Evolutionary conservation across 2,113 vertebrate genomes (phyloP).

Genomic region (Australoheros scitulus): DNA sequence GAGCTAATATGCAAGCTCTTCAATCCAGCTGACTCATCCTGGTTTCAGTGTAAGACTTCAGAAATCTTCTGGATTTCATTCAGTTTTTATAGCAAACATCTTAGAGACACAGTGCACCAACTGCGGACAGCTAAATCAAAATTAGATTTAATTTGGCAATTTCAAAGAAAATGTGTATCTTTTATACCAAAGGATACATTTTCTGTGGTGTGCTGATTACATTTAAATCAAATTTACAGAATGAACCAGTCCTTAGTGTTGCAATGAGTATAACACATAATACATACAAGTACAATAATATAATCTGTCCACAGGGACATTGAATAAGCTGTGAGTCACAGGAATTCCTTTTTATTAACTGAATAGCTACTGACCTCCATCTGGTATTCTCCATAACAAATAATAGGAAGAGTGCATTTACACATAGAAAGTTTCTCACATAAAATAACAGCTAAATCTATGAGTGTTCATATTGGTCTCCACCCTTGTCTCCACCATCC

Average conservation of each 20-base stretch:
- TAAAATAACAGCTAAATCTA: not conserved
- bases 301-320: not conserved
- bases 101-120: not conserved
- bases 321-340: not conserved
- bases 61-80: not conserved
- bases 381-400: not conserved
- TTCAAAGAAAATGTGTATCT: not conserved
- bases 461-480: not conserved
- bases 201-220: not conserved
- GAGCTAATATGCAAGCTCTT: constrained; percentile 26
- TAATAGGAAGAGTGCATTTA: not conserved
- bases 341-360: not conserved
- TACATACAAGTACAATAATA: not conserved
- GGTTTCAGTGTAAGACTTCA: not conserved
- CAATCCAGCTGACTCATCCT: constrained; percentile 27
- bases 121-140: not conserved
- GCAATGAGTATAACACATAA: not conserved
- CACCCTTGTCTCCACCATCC: not conserved
- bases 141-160: not conserved
- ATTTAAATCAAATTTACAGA: not conserved
- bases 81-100: not conserved
- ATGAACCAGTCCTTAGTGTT: not conserved
- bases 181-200: not conserved
- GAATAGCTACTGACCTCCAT: constrained; percentile 2
- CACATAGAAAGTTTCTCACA: not conserved